Evolutionary conservation across 2,888 invertebrate genomes (phyloP).

Genomic region (Cinara cedri): DNA sequence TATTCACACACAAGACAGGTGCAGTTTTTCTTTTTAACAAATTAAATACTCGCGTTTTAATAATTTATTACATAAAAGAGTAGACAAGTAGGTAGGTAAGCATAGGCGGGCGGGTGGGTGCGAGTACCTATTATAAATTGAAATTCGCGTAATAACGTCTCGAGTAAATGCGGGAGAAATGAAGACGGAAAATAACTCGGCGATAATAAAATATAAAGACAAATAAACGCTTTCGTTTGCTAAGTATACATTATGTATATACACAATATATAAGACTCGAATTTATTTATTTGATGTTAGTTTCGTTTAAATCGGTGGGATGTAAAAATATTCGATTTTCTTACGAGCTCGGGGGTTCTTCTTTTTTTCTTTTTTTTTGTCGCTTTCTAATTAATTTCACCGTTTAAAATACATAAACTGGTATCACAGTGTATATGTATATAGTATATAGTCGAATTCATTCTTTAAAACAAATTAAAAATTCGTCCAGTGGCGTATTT

Average conservation of each 20-base stretch:
- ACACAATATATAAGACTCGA: too few species aligned
- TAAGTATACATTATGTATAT: too few species aligned
- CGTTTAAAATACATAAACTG: background rate
- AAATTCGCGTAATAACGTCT: background rate
- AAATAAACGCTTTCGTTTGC: background rate
- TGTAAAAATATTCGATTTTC: background rate
- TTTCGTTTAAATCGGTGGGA: background rate
- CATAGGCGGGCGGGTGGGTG: background rate
- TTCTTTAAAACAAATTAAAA: background rate
- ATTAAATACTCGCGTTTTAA: slow-evolving; percentile 21
- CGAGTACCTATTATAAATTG: slow-evolving; percentile 3
- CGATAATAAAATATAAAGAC: slow-evolving; percentile 14
- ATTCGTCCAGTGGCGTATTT: too few species aligned
- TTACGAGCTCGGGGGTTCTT: background rate
- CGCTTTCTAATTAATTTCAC: background rate
- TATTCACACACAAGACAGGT: slow-evolving; percentile 34
- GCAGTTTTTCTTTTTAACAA: slow-evolving; percentile 29
- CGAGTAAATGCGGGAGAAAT: background rate
- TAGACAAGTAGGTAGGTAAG: background rate
- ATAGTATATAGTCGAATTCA: too few species aligned
- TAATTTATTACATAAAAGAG: slow-evolving; percentile 19
- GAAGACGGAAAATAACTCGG: background rate
- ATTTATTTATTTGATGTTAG: background rate
- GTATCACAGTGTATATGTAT: too few species aligned
- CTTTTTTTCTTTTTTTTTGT: background rate